Evolutionary conservation across 2,888 invertebrate species (phyloP).

Genomic region (Eristalis tenax): DNA sequence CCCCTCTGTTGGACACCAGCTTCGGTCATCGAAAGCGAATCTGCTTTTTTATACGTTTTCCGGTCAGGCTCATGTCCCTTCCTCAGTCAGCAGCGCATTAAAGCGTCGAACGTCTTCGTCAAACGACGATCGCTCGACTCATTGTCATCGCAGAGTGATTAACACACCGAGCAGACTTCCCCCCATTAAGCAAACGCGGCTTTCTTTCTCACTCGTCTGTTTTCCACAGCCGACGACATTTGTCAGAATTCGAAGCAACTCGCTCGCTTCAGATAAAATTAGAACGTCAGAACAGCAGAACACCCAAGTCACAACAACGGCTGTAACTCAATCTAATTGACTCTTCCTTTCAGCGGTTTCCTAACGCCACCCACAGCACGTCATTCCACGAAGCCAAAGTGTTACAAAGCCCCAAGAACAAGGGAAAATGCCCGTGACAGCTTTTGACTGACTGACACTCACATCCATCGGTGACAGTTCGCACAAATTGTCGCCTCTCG

Average conservation of each 20-base stretch:
- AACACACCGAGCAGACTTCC: background rate
- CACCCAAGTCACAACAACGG: constrained; percentile 25
- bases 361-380: constrained; percentile 41
- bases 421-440: constrained; percentile 32
- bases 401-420: background rate
- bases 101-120: background rate
- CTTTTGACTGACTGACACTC: constrained; percentile 44
- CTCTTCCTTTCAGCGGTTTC: constrained; percentile 6
- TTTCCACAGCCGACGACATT: background rate
- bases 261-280: background rate
- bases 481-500: constrained; percentile 55
- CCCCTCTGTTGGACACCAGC: no score
- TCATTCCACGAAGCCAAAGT: constrained; percentile 28
- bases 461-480: constrained; percentile 53
- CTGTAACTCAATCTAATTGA: constrained; percentile 9
- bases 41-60: no score
- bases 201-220: background rate
- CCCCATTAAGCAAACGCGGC: background rate
- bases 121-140: background rate
- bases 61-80: no score
- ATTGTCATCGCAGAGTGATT: background rate
- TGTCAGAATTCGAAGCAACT: background rate
- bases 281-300: background rate
- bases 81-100: no score
- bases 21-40: no score